Base-by-base conservation (phyloP, 2,797 vertebrate species). In the Anisognathus igniventris region DNA sequence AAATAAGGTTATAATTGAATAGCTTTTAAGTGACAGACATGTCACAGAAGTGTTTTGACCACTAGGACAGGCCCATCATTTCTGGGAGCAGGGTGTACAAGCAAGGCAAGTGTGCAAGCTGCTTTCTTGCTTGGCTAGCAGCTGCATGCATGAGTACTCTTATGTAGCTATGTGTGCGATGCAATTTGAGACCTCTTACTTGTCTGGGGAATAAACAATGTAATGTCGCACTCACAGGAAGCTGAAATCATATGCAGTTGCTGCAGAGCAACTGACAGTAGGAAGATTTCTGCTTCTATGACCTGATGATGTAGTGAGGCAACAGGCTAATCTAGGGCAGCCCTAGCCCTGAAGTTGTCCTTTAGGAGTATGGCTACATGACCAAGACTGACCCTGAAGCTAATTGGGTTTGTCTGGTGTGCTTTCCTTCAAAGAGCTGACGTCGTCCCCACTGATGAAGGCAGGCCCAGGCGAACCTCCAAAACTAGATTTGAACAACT, bases 401-500 rank as follows among this genome's bases (percentile, higher is more conserved):
- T 88, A 77, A 95, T 10, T 33, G 37, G 14, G 22, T 78, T 80
- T 54, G 54, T 67, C 19, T 71, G 77, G 4, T 88, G 27, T 95
- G 60, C 90, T 86, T 93, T 71, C 62, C 50, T 50, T 64, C 75
- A 56, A 95, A 99, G 99, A 98, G 21, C 77, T 93, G 42, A 95
- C 81, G 3, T 70, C 93, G 9, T 62, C 98, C 17, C 81, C 85
- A 6, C 79, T 91, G 30, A 98, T 80, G 90, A 97, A 86, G 82
- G 71, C 94, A 2, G 31, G 39, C 14, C 44, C 81, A 1, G 91
- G 86, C 0, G 88, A 97, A 64, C 88, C 98, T 96, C 84, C 97
- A 73, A 97, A 98, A 57, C 95, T 98, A 24, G 98, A 99, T 95
- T 95, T 99, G 58, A 98, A 93, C 39, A 97, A 97, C 58, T 96